phyloP scores from a whole-genome alignment of 2,113 vertebrate genomes.

The Daphoenositta chrysoptera region DNA sequence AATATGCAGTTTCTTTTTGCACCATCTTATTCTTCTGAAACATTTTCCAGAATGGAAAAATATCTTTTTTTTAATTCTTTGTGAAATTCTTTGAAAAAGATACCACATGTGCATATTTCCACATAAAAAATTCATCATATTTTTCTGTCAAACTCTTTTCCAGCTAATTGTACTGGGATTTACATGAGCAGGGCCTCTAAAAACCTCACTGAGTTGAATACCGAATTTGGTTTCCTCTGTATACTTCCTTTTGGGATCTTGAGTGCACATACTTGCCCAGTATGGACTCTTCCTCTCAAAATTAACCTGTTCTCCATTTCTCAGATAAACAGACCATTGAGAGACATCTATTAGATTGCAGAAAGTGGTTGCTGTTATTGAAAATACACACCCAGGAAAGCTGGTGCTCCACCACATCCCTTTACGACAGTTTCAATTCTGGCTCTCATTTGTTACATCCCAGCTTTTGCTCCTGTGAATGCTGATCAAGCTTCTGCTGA shows the following conservation, averaged over 20 bases:
- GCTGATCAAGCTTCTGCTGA: neutral
- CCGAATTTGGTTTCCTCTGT: neutral
- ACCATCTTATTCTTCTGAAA: neutral
- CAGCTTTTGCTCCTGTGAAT: neutral
- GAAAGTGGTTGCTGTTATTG: neutral
- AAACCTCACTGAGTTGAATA: neutral
- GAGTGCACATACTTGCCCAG: neutral
- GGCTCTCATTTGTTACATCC: neutral
- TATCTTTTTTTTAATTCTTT: neutral
- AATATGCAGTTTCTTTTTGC: neutral
- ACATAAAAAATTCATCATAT: neutral
- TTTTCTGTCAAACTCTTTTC: neutral
- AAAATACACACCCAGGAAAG: neutral
- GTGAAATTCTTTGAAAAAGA: neutral
- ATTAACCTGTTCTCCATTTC: neutral
- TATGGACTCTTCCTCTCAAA: neutral
- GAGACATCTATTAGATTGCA: neutral
- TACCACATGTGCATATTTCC: neutral
- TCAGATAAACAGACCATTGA: neutral
- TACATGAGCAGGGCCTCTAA: neutral
- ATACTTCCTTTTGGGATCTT: neutral
- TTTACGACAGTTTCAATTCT: neutral
- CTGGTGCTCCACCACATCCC: neutral
- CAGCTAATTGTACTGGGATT: neutral
- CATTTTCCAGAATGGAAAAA: neutral